A percentile compares a stretch with the other conserved stretches of the same genome.
These are phyloP conservation scores for Micronisus gabar DNA, from an alignment of 2,113 vertebrate genomes.

Conservation along the genomic window DNA sequence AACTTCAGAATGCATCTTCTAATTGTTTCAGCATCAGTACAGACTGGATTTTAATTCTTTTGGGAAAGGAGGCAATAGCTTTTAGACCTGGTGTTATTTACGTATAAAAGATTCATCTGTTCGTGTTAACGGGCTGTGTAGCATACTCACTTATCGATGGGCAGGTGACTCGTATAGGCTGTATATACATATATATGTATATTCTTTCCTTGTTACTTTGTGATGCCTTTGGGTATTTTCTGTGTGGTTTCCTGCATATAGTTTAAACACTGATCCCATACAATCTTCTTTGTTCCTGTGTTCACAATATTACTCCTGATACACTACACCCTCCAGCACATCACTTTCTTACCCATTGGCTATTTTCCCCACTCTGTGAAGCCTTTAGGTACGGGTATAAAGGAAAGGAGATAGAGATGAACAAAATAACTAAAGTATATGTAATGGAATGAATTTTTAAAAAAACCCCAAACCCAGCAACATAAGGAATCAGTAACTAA, in stretches of 20 bases:
- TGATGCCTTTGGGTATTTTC: constrained; percentile 19
- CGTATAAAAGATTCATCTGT: constrained; percentile 13
- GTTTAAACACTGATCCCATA: background rate
- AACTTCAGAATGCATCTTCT: background rate
- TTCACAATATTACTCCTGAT: background rate
- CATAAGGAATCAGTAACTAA: constrained; percentile 39
- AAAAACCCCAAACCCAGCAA: background rate
- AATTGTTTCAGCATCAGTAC: background rate
- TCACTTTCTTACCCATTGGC: background rate
- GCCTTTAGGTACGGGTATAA: background rate
- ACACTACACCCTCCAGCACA: background rate
- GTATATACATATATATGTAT: background rate
- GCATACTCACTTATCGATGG: background rate
- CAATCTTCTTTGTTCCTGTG: background rate
- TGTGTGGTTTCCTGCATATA: background rate
- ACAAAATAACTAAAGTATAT: background rate
- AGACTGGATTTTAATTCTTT: background rate
- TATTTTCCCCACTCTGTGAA: background rate
- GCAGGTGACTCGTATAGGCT: background rate
- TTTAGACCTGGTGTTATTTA: constrained; percentile 7
- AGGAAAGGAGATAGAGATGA: background rate
- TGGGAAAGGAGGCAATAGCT: background rate
- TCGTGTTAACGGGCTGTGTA: background rate
- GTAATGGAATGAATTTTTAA: background rate
- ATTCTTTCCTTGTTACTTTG: background rate